Conservation (phyloP, 2,888 invertebrate species). For the Gastracanthus pulcherrimus region DNA sequence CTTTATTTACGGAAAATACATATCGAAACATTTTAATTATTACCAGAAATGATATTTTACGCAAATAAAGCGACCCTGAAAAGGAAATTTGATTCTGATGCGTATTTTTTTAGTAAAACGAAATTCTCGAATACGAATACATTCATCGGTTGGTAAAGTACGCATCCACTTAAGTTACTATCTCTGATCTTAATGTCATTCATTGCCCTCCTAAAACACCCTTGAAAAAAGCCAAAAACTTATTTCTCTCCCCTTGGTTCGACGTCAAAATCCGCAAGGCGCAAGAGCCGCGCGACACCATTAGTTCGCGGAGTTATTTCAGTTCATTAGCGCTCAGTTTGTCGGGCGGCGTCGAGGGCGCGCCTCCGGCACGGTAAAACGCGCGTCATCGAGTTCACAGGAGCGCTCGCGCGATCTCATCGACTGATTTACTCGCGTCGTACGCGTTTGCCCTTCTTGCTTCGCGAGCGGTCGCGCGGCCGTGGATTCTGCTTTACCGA, state of each 20-base stretch:
- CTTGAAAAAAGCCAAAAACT: neutral
- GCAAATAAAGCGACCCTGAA: too few relatives aligned
- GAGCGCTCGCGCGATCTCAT: neutral
- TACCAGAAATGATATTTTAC: too few relatives aligned
- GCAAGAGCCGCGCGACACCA: constrained; percentile 32
- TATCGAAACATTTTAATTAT: too few relatives aligned
- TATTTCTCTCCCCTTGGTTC: too few relatives aligned
- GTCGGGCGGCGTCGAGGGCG: neutral
- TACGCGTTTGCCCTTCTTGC: constrained; percentile 1
- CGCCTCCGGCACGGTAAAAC: neutral
- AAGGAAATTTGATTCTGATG: too few relatives aligned
- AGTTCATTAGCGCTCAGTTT: constrained; percentile 69
- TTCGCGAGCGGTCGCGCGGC: neutral
- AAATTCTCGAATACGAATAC: too few relatives aligned
- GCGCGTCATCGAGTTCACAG: neutral
- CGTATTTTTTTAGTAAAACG: too few relatives aligned
- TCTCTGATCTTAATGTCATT: neutral
- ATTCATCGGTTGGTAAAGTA: too few relatives aligned
- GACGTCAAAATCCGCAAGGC: neutral
- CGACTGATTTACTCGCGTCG: constrained; percentile 32
- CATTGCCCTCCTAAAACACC: neutral
- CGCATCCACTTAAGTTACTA: neutral
- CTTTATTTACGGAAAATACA: too few relatives aligned
- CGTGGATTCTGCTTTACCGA: constrained; percentile 15
- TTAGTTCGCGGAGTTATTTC: constrained; percentile 71